Conservation (phyloP, 2,113 vertebrate genomes). For the Dicaeum eximium region DNA sequence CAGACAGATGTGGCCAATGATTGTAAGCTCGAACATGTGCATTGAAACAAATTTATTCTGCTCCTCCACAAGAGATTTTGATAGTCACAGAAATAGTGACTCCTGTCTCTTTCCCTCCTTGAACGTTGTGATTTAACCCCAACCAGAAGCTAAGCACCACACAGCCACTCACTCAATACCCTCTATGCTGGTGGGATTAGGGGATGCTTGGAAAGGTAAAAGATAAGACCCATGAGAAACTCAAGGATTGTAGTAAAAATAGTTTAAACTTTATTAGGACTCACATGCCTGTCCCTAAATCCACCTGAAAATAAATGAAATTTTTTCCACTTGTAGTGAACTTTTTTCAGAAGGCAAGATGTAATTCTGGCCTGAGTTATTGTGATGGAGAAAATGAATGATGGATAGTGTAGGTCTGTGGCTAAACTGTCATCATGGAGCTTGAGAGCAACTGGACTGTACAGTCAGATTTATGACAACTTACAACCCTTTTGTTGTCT, state of each 20-base stretch:
- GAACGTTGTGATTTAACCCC: neutral
- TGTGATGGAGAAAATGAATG: neutral
- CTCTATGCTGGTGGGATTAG: rapidly evolving
- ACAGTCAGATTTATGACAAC: neutral
- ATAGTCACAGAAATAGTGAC: neutral
- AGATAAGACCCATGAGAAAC: neutral
- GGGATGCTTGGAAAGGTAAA: neutral
- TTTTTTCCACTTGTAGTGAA: rapidly evolving
- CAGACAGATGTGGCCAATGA: neutral
- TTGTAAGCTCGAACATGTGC: neutral
- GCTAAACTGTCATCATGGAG: neutral
- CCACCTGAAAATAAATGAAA: neutral
- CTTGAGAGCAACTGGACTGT: neutral
- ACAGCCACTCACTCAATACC: neutral
- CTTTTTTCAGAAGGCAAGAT: neutral
- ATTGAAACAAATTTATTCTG: neutral
- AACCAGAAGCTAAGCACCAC: neutral
- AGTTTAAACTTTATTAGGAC: neutral
- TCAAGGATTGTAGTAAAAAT: rapidly evolving
- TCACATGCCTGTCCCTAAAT: neutral
- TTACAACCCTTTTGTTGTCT: neutral
- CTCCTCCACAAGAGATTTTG: neutral
- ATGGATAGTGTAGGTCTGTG: neutral
- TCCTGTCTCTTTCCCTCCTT: neutral
- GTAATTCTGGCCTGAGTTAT: neutral